Evolutionary conservation across 2,888 invertebrate genomes (phyloP).

Genomic region (Hypselothyrea guttata): DNA sequence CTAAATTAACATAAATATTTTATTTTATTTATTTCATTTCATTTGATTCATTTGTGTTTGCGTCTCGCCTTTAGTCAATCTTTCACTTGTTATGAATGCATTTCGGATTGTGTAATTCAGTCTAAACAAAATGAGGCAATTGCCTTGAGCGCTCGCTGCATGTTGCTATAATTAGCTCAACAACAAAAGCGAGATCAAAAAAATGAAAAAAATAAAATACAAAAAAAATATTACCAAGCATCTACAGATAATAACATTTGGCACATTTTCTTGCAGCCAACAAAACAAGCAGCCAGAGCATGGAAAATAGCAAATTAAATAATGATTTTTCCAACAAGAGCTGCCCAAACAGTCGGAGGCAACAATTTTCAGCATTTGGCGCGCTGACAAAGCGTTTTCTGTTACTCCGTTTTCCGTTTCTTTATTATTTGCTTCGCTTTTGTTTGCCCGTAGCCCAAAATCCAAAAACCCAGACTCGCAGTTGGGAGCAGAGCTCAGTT

Average conservation of each 20-base stretch:
- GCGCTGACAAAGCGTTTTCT: constrained; percentile 64
- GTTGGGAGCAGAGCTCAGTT: constrained; percentile 24
- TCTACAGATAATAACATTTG: constrained; percentile 57
- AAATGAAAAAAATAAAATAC: constrained; percentile 20
- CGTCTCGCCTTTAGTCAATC: background rate
- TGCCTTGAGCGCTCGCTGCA: no score
- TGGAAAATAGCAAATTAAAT: constrained; percentile 51
- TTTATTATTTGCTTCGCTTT: constrained; percentile 14
- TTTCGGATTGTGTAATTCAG: constrained; percentile 43
- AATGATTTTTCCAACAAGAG: constrained; percentile 49
- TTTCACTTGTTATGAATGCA: constrained; percentile 24
- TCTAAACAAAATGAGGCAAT: constrained; percentile 52
- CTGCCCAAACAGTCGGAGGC: constrained; percentile 31
- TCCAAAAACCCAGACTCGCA: background rate
- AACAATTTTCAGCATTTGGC: constrained; percentile 28
- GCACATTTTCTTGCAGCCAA: constrained; percentile 55
- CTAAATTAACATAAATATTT: constrained; percentile 63
- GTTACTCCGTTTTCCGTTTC: constrained; percentile 8
- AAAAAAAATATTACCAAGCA: no score
- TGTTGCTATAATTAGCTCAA: constrained; percentile 18
- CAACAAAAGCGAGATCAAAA: no score
- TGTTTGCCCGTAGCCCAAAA: constrained; percentile 20
- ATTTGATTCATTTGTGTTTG: constrained; percentile 8
- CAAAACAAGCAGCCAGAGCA: constrained; percentile 35
- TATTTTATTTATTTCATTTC: constrained; percentile 54